Evolutionary conservation across 2,888 invertebrate species (phyloP), one percentile per base, ranked within the genome.

Genomic region (Thymelicus acteon): DNA sequence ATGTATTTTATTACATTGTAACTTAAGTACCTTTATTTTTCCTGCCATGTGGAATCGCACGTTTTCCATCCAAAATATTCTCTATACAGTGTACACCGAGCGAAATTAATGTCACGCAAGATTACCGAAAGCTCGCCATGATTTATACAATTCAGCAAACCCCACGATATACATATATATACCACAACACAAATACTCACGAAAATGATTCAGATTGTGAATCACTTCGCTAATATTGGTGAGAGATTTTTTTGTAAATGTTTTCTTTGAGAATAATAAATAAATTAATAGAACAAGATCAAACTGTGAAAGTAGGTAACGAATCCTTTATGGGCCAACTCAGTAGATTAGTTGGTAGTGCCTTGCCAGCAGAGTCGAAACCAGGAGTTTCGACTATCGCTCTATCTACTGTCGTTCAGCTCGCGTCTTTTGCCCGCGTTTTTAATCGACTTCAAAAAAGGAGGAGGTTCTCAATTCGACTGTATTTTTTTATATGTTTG

Each of bases 21-120:
- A 31, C 31, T 44, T 44, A 19, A 19, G 3, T 44, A 44, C 44
- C 0, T 52, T 52, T n/a, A n/a, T n/a, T n/a, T 15, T 52, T 52
- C 5, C 24, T 54, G 0, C 49, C 15, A 3, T 19, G 12, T 6
- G 0, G 49, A 15, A 52, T 54, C 54, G 10, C 8, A 3, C 24
- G 24, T 62, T 49, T 48, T 31, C 10, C 2, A 39, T 19, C 8
- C 39, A 60, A 68, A 57, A 62, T 68, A 68, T 68, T 68, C 37
- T 62, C 44, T 52, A 62, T 15, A 44, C 63, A 77, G 77, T 19
- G 19, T 40, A 73, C 77, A 75, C 67, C 47, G 71, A 74, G 72
- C 19, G 75, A 83, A 85, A 86, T 87, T 85, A 88, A 85, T 80
- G 85, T 86, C 87, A 83, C 78, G 73, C 83, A 86, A 87, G 87